These are phyloP conservation scores for Heliconius hewitsoni DNA, from an alignment of 1,140 invertebrate genomes.

Conservation along the genomic window DNA sequence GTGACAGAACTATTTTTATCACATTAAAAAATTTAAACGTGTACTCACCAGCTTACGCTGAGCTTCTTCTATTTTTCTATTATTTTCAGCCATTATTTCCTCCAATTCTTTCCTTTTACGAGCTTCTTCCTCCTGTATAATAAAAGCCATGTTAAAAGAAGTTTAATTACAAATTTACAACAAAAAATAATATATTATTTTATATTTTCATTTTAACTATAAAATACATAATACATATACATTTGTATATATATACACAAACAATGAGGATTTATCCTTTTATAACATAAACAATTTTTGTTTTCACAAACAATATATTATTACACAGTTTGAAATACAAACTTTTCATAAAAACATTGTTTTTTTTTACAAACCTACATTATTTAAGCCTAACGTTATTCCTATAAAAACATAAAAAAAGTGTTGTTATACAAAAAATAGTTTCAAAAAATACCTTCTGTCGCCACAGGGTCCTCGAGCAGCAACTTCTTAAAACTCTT, in stretches of 20 bases:
- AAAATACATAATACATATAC: constrained; percentile 4
- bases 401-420: constrained; percentile 50
- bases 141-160: constrained; percentile 66
- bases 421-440: constrained; percentile 75
- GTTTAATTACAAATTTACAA: constrained; percentile 16
- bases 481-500: constrained; percentile 76
- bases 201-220: constrained; percentile 15
- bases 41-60: constrained; percentile 94
- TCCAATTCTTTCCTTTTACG: constrained; percentile 97
- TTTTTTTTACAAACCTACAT: constrained; percentile 27
- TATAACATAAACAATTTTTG: constrained; percentile 10
- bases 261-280: neutral
- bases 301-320: neutral
- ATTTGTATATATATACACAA: constrained; percentile 1
- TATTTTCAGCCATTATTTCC: constrained; percentile 98
- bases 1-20: too few relatives aligned
- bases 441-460: constrained; percentile 81
- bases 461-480: constrained; percentile 73
- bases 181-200: constrained; percentile 12
- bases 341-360: neutral
- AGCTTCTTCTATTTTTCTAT: constrained; percentile 97
- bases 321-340: neutral
- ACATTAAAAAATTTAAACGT: too few relatives aligned
- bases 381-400: constrained; percentile 18
- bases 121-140: constrained; percentile 95